Evolutionary conservation across 2,113 vertebrate genomes (phyloP).

Genomic region (Hydropotes inermis): DNA sequence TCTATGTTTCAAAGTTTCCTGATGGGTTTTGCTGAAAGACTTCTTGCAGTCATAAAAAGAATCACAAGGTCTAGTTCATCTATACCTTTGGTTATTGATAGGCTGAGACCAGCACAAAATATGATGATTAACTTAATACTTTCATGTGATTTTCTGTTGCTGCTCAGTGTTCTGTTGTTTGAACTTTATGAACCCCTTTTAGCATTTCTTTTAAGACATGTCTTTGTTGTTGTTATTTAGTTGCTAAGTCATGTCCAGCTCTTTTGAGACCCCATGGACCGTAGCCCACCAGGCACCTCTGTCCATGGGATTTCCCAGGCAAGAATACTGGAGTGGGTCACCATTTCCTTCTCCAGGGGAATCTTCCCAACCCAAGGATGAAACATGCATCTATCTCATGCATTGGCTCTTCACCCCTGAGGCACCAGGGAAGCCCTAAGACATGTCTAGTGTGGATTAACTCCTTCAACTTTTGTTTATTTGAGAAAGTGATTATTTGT

Average conservation of each 20-base stretch:
- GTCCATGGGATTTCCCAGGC: not conserved
- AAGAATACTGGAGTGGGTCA: not conserved
- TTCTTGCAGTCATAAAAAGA: not conserved
- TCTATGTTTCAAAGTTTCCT: not conserved
- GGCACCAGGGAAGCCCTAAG: not conserved
- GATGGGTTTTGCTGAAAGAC: not conserved
- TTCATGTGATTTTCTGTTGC: not conserved
- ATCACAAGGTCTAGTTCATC: not conserved
- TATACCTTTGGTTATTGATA: not conserved
- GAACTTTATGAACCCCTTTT: not conserved
- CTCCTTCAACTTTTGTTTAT: not conserved
- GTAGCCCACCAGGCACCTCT: not conserved
- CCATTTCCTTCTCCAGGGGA: not conserved
- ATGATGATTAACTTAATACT: not conserved
- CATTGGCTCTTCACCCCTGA: not conserved
- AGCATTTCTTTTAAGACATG: not conserved
- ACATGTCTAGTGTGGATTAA: not conserved
- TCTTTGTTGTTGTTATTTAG: not conserved
- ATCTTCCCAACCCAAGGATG: not conserved
- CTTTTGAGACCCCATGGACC: not conserved
- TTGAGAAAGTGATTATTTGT: not conserved
- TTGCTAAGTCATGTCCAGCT: not conserved
- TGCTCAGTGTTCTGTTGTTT: not conserved
- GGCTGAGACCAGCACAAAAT: not conserved
- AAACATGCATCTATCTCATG: not conserved